phyloP scores from a whole-genome alignment of 1,140 invertebrate species.

The Orius insidiosus region DNA sequence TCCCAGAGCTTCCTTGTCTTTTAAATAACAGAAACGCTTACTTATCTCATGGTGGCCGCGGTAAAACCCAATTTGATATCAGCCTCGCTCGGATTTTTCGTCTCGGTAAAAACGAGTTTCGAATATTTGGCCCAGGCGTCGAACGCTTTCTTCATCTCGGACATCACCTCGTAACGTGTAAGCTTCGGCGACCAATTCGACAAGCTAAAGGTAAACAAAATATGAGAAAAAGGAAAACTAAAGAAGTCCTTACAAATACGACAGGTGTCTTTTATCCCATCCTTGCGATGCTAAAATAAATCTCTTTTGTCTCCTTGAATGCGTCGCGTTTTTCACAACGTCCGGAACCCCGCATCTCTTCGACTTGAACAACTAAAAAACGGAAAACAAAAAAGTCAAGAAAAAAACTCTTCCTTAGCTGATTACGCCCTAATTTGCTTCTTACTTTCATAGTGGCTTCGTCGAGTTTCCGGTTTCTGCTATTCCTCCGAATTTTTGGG shows the following conservation, averaged over 20 bases:
- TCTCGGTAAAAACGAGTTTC: conserved; percentile 33
- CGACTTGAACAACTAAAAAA: conserved; percentile 37
- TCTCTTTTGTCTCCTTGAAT: conserved; percentile 27
- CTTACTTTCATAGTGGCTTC: conserved; percentile 36
- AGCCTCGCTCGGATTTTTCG: conserved; percentile 26
- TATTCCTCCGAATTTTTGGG: conserved; percentile 49
- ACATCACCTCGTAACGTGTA: conserved; percentile 24
- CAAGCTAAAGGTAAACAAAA: conserved; percentile 28
- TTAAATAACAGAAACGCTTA: no score
- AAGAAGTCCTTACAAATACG: conserved; percentile 36
- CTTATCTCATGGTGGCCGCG: conserved; percentile 41
- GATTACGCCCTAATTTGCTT: no score
- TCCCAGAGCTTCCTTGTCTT: no score
- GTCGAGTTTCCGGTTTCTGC: conserved; percentile 42
- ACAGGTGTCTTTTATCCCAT: conserved; percentile 41
- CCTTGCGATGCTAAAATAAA: conserved; percentile 35
- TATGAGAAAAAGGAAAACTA: no score
- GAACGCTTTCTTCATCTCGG: conserved; percentile 36
- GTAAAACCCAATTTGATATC: conserved; percentile 47
- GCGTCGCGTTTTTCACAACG: conserved; percentile 22
- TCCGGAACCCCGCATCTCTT: conserved; percentile 48
- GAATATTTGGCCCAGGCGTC: conserved; percentile 43
- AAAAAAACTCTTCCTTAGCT: no score
- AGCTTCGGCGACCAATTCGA: conserved; percentile 35
- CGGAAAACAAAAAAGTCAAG: no score